A percentile compares a stretch with the other conserved stretches of the same genome.
Evolutionary conservation across 2,888 invertebrate species (phyloP).

Genomic region (Hirtodrosophila alboralis): DNA sequence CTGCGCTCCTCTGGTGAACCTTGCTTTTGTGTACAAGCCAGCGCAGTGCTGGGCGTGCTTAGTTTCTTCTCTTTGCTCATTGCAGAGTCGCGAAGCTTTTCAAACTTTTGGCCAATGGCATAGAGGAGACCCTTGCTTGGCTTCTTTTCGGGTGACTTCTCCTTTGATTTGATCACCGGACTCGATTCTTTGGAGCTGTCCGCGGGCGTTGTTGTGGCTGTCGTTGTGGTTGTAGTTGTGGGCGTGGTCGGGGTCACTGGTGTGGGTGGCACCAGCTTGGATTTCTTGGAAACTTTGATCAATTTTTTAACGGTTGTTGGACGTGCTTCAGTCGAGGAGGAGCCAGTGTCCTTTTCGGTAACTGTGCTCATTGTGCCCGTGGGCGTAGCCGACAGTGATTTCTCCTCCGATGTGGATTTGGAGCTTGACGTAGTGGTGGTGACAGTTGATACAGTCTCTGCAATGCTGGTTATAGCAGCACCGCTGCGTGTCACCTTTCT

Average conservation of each 20-base stretch:
- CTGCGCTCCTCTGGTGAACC: constrained; percentile 53
- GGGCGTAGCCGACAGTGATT: constrained; percentile 58
- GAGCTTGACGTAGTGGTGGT: constrained; percentile 31
- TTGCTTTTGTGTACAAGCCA: constrained; percentile 76
- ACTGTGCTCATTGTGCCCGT: constrained; percentile 41
- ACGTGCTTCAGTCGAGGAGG: constrained; percentile 66
- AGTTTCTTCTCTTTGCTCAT: constrained; percentile 84
- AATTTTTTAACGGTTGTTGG: constrained; percentile 64
- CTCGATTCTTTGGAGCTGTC: constrained; percentile 81
- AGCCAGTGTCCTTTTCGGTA: constrained; percentile 54
- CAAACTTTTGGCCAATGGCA: constrained; percentile 90
- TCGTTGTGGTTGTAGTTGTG: constrained; percentile 54
- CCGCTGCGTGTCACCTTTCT: constrained; percentile 76
- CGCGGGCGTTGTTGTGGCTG: constrained; percentile 55
- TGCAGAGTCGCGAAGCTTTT: constrained; percentile 87
- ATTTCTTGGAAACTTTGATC: constrained; percentile 78
- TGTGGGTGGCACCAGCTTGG: constrained; percentile 75
- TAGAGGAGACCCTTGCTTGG: constrained; percentile 87
- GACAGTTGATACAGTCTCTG: constrained; percentile 23
- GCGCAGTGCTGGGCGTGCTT: constrained; percentile 35
- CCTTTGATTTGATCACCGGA: constrained; percentile 73
- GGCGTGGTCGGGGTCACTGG: constrained; percentile 71
- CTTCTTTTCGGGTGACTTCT: constrained; percentile 86
- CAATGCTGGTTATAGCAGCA: constrained; percentile 60
- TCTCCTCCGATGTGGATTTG: constrained; percentile 72